Percentiles rank a stretch among this genome's conserved stretches.
phyloP scores from a whole-genome alignment of 2,113 vertebrate species.

The Cynoglossus semilaevis region DNA sequence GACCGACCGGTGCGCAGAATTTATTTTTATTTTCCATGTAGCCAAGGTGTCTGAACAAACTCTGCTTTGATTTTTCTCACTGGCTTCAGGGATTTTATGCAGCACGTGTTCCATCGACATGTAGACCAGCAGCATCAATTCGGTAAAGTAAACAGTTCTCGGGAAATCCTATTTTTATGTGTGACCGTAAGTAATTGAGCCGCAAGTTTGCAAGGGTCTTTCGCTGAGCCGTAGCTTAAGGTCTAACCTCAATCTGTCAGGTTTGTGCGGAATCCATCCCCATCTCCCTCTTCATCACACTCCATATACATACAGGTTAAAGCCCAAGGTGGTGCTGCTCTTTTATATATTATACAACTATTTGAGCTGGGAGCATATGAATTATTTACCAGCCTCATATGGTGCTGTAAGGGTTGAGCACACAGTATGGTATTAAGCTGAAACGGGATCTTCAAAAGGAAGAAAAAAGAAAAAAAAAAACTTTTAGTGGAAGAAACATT shows the following conservation, averaged over 20 bases:
- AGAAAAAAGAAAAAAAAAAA: not conserved
- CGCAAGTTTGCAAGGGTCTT: slow-evolving; percentile 17
- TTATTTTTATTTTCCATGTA: slow-evolving; percentile 33
- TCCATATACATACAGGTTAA: slow-evolving; percentile 25
- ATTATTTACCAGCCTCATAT: slow-evolving; percentile 44
- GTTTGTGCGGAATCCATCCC: slow-evolving; percentile 37
- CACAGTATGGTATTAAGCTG: slow-evolving; percentile 1
- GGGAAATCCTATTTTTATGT: slow-evolving; percentile 39
- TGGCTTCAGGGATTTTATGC: slow-evolving; percentile 30
- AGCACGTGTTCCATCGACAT: slow-evolving; percentile 29
- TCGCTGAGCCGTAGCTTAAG: slow-evolving; percentile 18
- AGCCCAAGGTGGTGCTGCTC: slow-evolving; percentile 22
- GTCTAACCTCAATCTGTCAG: slow-evolving; percentile 57
- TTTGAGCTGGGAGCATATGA: slow-evolving; percentile 36
- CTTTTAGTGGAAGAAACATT: not conserved
- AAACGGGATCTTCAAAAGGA: slow-evolving; percentile 1
- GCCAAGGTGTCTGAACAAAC: slow-evolving; percentile 26
- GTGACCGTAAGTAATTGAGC: slow-evolving; percentile 31
- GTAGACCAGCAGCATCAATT: slow-evolving; percentile 11
- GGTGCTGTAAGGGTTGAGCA: slow-evolving; percentile 2
- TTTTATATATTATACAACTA: slow-evolving; percentile 37
- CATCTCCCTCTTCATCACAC: slow-evolving; percentile 23
- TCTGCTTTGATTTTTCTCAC: slow-evolving; percentile 24
- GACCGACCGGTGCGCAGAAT: slow-evolving; percentile 17
- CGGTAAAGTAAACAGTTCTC: slow-evolving; percentile 30